A percentile compares a stretch with the other conserved stretches of the same genome.
Conservation (phyloP, 1,140 invertebrate species). For the Rhopalosiphum maidis region DNA sequence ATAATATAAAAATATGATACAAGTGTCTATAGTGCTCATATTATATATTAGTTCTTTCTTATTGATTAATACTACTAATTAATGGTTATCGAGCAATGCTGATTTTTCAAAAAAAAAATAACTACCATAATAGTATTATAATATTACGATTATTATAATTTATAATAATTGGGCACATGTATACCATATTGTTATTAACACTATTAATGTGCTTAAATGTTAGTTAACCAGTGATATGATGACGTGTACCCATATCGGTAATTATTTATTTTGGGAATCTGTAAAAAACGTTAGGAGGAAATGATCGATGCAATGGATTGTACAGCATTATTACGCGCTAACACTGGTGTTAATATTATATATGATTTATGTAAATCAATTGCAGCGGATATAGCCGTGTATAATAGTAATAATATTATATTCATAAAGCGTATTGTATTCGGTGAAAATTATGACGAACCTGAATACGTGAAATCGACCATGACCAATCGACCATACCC, state of each 20-base stretch:
- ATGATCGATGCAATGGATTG: not conserved
- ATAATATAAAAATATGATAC: not conserved
- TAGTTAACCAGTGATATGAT: not conserved
- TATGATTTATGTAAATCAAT: not conserved
- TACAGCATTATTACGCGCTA: not conserved
- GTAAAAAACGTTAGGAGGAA: not conserved
- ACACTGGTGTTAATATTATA: not conserved
- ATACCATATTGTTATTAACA: not conserved
- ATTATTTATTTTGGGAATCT: not conserved
- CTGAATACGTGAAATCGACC: conserved; percentile 45
- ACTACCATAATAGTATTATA: not conserved
- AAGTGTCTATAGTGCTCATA: not conserved
- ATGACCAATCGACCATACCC: conserved; percentile 29
- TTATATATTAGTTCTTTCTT: not conserved
- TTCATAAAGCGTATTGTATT: not conserved
- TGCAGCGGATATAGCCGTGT: not conserved
- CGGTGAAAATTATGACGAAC: conserved; percentile 25
- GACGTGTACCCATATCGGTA: not conserved
- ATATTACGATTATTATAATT: not conserved
- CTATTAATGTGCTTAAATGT: not conserved
- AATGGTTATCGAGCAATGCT: not conserved
- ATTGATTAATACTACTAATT: not conserved
- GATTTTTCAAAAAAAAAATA: not conserved
- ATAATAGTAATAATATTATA: not conserved
- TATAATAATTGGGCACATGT: not conserved